A percentile compares a stretch with the other conserved stretches of the same genome.
Conservation (phyloP, 2,113 vertebrate genomes). For the Heterotis niloticus region DNA sequence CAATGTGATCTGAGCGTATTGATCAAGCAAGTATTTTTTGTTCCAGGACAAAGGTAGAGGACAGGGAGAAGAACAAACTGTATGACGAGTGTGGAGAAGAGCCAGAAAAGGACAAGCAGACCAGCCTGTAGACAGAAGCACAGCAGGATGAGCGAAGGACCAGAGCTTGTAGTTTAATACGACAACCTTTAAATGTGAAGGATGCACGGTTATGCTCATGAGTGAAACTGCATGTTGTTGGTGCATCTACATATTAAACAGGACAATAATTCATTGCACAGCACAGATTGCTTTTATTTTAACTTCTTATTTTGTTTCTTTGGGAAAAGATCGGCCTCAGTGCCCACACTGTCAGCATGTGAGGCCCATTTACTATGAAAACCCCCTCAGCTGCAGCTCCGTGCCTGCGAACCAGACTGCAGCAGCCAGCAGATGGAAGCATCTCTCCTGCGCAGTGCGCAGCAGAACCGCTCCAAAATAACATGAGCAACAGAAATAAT, state of each 20-base stretch:
- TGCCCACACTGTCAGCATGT: no score
- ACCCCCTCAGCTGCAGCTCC: no score
- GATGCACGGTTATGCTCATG: neutral
- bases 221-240: neutral
- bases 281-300: neutral
- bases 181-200: neutral
- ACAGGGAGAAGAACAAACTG: neutral
- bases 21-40: neutral
- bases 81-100: neutral
- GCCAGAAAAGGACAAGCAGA: neutral
- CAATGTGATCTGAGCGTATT: neutral
- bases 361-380: no score
- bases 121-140: constrained; percentile 8
- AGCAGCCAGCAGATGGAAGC: constrained; percentile 14
- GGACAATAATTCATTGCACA: neutral
- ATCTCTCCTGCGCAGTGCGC: no score
- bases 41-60: neutral
- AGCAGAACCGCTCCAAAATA: no score
- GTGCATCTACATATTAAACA: neutral
- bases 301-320: neutral
- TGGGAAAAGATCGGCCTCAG: no score
- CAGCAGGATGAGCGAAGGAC: neutral
- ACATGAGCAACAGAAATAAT: no score
- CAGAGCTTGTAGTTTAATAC: no score
- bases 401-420: neutral